Evolutionary conservation across 1,140 invertebrate genomes (phyloP), one percentile per base, ranked within the genome.

Genomic region (Venustaconcha ellipsiformis): DNA sequence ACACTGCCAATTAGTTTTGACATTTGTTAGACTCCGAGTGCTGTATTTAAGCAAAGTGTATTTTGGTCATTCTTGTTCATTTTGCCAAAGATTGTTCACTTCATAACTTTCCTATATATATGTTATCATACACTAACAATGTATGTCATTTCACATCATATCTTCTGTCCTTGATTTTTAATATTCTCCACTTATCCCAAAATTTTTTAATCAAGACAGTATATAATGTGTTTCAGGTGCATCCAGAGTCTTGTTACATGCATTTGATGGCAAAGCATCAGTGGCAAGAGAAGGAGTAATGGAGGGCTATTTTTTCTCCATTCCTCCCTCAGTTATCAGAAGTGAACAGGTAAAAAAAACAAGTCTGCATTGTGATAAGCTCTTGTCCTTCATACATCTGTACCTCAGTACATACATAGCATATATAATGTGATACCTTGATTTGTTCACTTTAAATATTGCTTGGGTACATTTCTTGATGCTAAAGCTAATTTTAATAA

Each of bases 211-310:
- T 48, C 11, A 48, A 48, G 37, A 8, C 37, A n/a, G 30, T 58
- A 23, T 57, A n/a, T 13, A 72, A 72, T 30, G 37, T 23, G 13
- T 37, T 72, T 14, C 78, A 87, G 85, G 83, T 59, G 89, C 86
- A 20, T 78, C 68, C 20, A 84, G 86, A 15, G 90, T 88, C 57
- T 75, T 91, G n/a, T 59, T 91, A 55, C 90, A 91, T 83, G 89
- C 89, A 6, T 91, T 91, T 86, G 88, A 88, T 81, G 90, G 90
- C 1, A 86, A 84, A 70, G 77, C 87, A 14, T 84, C 88, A 57
- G 84, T 84, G 26, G 90, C 87, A 8, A 74, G 87, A 79, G 80
- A 83, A 72, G 90, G 88, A 48, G 87, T 90, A 3, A 69, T 84
- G 64, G 78, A 74, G 15, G 90, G 90, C 2, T 91, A 85, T 78